Base-by-base conservation (phyloP, 2,888 invertebrate species). In the Mayetiola destructor region DNA sequence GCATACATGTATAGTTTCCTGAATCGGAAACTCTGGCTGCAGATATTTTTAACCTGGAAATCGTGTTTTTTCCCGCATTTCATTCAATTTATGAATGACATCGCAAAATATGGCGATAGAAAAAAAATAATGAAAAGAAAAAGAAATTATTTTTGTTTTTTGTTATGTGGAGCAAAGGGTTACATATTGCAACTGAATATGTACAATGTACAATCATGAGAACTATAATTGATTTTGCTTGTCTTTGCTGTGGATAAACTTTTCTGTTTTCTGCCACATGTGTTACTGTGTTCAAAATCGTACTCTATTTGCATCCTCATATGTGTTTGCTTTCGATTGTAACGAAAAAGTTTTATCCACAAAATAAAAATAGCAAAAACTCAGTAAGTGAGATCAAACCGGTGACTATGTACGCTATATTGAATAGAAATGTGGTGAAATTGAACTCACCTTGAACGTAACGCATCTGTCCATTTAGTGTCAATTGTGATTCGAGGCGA, bases 1-100 rank as follows among this genome's bases (percentile, higher is more conserved):
- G 89, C 60, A 85, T 84, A 70, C 90, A 91, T 68, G 88, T 88
- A 73, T 90, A 90, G 75, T 90, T 90, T 58, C 90, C 90, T 57
- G 88, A 87, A 74, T 90, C 89, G 52, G 80, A 77, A 55, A 82
- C 80, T 66, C 81, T 78, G 55, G 85, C 82, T 70, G 81, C 81
- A 63, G 81, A 80, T 65, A 88, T 87, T 63, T 80, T 82, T 66
- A 88, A 75, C 65, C 83, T 75, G 60, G 30, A 23, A 48, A 27
- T n/a, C 2, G n/a, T 23, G 4, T 10, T 18, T 39, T n/a, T 18
- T 12, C 5, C n/a, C 2, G 5, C 23, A 23, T 42, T 23, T 14
- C 42, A 21, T 23, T 14, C 23, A 48, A 27, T 48, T 3, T 1
- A 9, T n/a, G n/a, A 23, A 27, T 6, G 37, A 12, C 37, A n/a